Evolutionary conservation across 1,140 invertebrate genomes (phyloP).

Genomic region (Campoletis sonorensis): DNA sequence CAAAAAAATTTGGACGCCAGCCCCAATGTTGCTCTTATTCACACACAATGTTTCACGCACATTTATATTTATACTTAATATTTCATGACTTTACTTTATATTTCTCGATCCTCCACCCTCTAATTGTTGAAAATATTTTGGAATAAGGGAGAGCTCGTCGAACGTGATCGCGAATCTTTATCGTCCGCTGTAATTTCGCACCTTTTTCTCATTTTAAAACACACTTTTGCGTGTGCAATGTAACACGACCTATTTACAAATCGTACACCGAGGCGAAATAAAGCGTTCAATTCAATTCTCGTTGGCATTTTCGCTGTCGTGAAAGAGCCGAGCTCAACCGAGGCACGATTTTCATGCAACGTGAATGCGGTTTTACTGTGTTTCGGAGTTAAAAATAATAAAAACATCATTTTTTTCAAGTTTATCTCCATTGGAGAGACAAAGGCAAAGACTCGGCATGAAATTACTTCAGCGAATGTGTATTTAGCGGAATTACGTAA

Average conservation of each 20-base stretch:
- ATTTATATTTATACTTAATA: background rate
- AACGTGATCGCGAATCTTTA: background rate
- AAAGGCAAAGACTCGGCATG: too few relatives aligned
- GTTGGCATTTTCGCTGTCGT: background rate
- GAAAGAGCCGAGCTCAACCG: too few relatives aligned
- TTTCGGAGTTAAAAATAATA: too few relatives aligned
- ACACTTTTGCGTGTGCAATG: background rate
- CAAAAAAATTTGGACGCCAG: conserved; percentile 10
- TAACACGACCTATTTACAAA: background rate
- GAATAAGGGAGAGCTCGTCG: background rate
- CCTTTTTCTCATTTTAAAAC: background rate
- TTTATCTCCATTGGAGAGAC: too few relatives aligned
- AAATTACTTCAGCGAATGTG: too few relatives aligned
- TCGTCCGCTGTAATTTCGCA: background rate
- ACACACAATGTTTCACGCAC: background rate
- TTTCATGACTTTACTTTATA: background rate
- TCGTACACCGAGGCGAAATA: background rate
- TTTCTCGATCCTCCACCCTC: background rate
- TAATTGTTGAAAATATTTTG: background rate
- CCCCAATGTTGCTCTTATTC: background rate
- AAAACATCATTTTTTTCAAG: too few relatives aligned
- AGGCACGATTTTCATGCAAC: too few relatives aligned
- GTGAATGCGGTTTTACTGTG: too few relatives aligned
- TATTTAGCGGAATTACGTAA: too few relatives aligned
- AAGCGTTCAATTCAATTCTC: background rate